Conservation (phyloP, 2,888 invertebrate species). For the Erannis defoliaria region DNA sequence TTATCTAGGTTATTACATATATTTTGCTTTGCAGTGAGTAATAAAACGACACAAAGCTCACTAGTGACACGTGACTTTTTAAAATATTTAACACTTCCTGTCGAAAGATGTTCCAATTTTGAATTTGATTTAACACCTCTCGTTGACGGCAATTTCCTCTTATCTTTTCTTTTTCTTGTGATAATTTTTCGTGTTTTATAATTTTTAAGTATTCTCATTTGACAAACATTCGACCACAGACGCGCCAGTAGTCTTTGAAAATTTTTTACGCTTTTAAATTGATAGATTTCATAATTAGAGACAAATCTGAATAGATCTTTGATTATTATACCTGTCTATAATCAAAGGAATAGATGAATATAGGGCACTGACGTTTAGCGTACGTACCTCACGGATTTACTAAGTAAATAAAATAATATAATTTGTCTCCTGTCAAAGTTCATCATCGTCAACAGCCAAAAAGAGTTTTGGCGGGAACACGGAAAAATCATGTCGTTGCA, state of each 20-base stretch:
- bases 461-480: too few relatives aligned
- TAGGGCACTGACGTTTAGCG: too few relatives aligned
- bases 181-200: constrained; percentile 61
- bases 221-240: constrained; percentile 62
- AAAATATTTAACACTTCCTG: constrained; percentile 81
- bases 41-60: constrained; percentile 61
- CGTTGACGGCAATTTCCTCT: constrained; percentile 82
- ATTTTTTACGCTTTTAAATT: constrained; percentile 19
- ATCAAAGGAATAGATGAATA: too few relatives aligned
- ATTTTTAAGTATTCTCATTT: constrained; percentile 57
- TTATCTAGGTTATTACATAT: constrained; percentile 36
- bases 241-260: constrained; percentile 40
- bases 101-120: constrained; percentile 84
- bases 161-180: constrained; percentile 66
- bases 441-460: too few relatives aligned
- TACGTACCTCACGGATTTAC: too few relatives aligned
- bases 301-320: constrained; percentile 1
- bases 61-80: constrained; percentile 58
- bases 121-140: constrained; percentile 80
- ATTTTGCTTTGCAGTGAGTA: constrained; percentile 55
- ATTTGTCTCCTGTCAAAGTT: too few relatives aligned
- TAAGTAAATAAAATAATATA: too few relatives aligned
- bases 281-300: constrained; percentile 21
- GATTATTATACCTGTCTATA: too few relatives aligned
- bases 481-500: too few relatives aligned